Base-by-base conservation (phyloP, 2,797 vertebrate genomes). In the Acanthurus leucopareius region DNA sequence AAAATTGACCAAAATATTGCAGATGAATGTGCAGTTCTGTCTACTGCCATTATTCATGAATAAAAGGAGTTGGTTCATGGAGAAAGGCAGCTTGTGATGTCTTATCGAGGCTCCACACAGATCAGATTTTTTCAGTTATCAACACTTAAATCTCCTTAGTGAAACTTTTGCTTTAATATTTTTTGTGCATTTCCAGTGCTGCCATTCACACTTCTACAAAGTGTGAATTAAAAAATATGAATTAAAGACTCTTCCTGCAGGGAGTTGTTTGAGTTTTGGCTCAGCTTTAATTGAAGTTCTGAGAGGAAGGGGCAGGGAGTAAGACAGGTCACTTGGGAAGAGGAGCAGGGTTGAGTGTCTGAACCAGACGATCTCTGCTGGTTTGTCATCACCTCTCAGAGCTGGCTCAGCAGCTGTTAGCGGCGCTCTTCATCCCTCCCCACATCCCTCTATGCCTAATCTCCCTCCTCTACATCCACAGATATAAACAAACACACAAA, bases 401-500 rank as follows among this genome's bases (percentile, higher is more conserved):
- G 20, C 48, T 8, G 7, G 10, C 20, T 1, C 47, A 67, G 59
- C 79, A 76, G 82, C 64, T 73, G 74, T 64, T 44, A 20, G 6
- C 9, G 7, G 3, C 1, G 38, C 53, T 58, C 44, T 28, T 71
- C 73, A 44, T 42, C 61, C 20, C 69, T 22, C 53, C 53, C 44
- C 28, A 69, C 73, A 44, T 42, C 61, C 20, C 69, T 22, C 16
- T 17, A 63, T 19, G 2, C n/a, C 28, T 56, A 40, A 19, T 14
- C 42, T 35, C n/a, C 49, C 25, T 19, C 17, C 51, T 19, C 28
- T 0, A 20, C 10, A 2, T 61, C 54, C 40, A 51, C 35, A 16
- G 5, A 10, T 53, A 17, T 25, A 47, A 68, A 28, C 59, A 86
- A 70, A 65, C 22, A 32, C 65, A 81, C 58, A 81, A 64, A 79